These are phyloP conservation scores for Peromyscus melanophrys DNA, from an alignment of 2,797 vertebrate genomes.

Conservation along the genomic window DNA sequence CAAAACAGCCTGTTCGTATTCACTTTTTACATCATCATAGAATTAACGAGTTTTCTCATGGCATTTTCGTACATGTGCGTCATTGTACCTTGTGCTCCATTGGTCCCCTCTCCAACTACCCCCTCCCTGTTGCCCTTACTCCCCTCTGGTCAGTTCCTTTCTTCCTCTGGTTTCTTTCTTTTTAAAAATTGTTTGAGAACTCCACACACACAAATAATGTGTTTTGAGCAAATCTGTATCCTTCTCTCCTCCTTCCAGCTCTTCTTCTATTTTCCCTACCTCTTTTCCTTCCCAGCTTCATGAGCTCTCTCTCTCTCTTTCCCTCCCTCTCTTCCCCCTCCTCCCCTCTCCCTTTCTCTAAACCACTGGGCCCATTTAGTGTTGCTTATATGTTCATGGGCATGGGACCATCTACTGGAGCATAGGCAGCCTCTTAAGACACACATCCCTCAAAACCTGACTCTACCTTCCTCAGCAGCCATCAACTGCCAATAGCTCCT, in stretches of 20 bases:
- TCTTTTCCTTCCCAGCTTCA: no score
- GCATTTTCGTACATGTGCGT: no score
- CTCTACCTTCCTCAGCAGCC: not conserved
- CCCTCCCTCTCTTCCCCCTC: no score
- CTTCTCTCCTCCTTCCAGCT: not conserved
- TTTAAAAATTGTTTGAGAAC: not conserved
- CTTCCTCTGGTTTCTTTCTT: not conserved
- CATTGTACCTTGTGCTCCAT: not conserved
- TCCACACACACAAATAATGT: no score
- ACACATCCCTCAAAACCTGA: not conserved
- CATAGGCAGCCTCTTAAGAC: not conserved
- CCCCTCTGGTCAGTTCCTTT: no score
- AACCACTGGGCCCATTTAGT: not conserved
- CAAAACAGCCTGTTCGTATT: not conserved
- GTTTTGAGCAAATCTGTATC: no score
- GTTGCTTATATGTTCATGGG: not conserved
- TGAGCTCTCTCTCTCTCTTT: not conserved
- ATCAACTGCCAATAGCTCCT: not conserved
- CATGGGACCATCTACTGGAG: not conserved
- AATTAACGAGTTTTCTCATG: not conserved
- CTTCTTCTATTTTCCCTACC: not conserved
- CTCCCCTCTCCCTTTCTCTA: not conserved
- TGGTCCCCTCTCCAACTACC: no score
- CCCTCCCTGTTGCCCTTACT: not conserved
- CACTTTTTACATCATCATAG: not conserved